A percentile compares a stretch with the other conserved stretches of the same genome.
These are phyloP conservation scores for Ornithoptera alexandrae DNA, from an alignment of 2,888 invertebrate genomes.

Conservation along the genomic window DNA sequence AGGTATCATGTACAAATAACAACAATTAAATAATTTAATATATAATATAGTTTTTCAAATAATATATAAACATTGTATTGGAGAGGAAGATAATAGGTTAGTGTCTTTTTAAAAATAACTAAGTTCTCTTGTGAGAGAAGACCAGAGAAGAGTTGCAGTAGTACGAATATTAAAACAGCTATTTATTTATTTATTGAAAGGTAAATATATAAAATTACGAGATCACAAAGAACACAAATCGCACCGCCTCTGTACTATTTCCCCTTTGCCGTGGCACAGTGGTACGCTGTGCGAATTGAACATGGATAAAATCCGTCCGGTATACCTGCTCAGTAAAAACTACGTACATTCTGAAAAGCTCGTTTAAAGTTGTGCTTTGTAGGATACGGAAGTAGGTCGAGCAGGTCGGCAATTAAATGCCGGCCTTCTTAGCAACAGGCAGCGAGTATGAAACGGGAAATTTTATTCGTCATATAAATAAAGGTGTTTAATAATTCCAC, in stretches of 20 bases:
- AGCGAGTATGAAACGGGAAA: slow-evolving; percentile 14
- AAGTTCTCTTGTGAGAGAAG: no score
- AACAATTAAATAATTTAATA: no score
- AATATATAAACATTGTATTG: no score
- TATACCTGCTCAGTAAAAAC: slow-evolving; percentile 6
- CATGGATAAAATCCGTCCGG: neutral
- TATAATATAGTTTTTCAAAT: no score
- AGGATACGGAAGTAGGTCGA: slow-evolving; percentile 14
- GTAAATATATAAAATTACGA: no score
- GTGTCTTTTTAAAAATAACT: no score
- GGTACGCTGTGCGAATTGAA: neutral
- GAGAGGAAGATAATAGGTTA: no score
- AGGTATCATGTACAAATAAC: no score
- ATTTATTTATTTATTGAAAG: no score
- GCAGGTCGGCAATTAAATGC: slow-evolving; percentile 19
- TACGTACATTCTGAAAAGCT: slow-evolving; percentile 4
- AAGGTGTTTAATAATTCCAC: neutral
- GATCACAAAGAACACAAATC: neutral
- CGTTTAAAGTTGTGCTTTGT: slow-evolving; percentile 16
- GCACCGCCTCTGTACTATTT: neutral
- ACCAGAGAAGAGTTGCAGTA: no score
- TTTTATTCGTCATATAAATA: neutral
- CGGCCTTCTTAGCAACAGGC: slow-evolving; percentile 16
- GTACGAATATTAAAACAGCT: no score
- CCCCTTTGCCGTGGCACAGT: neutral